These are phyloP conservation scores for Cynoglossus semilaevis DNA, from an alignment of 2,113 vertebrate genomes.

Conservation along the genomic window DNA sequence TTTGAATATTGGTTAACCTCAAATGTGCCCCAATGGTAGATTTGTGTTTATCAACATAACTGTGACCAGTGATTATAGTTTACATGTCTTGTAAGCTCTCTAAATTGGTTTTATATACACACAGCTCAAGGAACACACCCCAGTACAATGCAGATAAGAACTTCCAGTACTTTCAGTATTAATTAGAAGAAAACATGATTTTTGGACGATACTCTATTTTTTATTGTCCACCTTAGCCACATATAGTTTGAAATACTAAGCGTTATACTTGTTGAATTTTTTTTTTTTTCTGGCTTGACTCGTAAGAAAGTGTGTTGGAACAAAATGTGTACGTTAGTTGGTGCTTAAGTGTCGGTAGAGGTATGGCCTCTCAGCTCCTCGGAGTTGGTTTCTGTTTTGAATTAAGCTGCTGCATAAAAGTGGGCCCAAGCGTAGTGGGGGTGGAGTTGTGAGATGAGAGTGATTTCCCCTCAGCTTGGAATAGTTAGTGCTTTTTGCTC, in stretches of 20 bases:
- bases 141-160: slow-evolving; percentile 1
- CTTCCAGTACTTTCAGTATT: no score
- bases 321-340: not conserved
- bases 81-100: slow-evolving; percentile 23
- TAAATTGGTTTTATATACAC: no score
- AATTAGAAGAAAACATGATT: no score
- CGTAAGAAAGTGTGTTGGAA: not conserved
- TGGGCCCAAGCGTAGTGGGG: slow-evolving; percentile 54
- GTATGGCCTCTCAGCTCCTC: not conserved
- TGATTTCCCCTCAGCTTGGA: slow-evolving; percentile 56
- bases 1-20: slow-evolving; percentile 8
- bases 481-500: slow-evolving; percentile 37
- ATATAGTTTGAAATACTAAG: no score
- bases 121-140: slow-evolving; percentile 13
- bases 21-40: not conserved
- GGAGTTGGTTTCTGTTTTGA: slow-evolving; percentile 49
- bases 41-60: slow-evolving; percentile 3
- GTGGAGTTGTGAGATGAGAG: slow-evolving; percentile 47
- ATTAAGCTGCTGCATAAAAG: slow-evolving; percentile 48
- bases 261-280: no score
- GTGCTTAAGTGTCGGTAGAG: not conserved
- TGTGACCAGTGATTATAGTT: slow-evolving; percentile 27
- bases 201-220: no score
- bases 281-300: no score
- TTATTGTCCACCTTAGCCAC: no score